Evolutionary conservation across 2,888 invertebrate species (phyloP), one percentile per base, ranked within the genome.

Genomic region (Anthophora plumipes): DNA sequence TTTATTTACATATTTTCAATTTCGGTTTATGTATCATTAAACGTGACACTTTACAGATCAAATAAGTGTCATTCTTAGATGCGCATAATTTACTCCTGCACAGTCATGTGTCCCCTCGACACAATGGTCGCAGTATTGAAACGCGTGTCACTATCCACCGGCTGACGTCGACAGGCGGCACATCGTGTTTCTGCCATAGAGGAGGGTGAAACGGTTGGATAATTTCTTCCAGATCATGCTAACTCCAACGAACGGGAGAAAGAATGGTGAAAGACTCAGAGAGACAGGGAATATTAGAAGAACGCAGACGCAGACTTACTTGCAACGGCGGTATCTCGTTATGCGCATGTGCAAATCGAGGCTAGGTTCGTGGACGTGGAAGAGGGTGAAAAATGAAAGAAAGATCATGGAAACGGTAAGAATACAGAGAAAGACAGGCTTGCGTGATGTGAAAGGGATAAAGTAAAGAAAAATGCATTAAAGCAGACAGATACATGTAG

Each of bases 281-380:
- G 48, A 43, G 54, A 31, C 20, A 63, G 50, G 22, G 57, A 48
- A 54, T 17, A 37, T 61, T 6, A 9, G 22, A 48, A 67, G 76
- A 25, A 80, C 66, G 68, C 67, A 73, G 61, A 55, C 55, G 73
- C 76, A 46, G 54, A 43, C 12, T n/a, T 55, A 64, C 60, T 68
- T 70, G 59, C 54, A 60, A 39, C 55, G 17, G 59, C 69, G 64
- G 61, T 54, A 39, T 66, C 48, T 59, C 11, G 37, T 31, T 31
- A 22, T 66, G 75, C 86, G 85, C 73, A 39, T 83, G 86, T 61
- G 85, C 75, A 25, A 43, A 37, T 43, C 57, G 64, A 71, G 74
- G 66, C 70, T 68, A 54, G 55, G n/a, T 63, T 61, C 55, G 48
- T 20, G 25, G 61, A 50, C 50, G 55, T 67, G 55, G 52, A 52